A percentile compares a stretch with the other conserved stretches of the same genome.
Conservation (phyloP, 2,113 vertebrate species). For the Cepphus grylle region DNA sequence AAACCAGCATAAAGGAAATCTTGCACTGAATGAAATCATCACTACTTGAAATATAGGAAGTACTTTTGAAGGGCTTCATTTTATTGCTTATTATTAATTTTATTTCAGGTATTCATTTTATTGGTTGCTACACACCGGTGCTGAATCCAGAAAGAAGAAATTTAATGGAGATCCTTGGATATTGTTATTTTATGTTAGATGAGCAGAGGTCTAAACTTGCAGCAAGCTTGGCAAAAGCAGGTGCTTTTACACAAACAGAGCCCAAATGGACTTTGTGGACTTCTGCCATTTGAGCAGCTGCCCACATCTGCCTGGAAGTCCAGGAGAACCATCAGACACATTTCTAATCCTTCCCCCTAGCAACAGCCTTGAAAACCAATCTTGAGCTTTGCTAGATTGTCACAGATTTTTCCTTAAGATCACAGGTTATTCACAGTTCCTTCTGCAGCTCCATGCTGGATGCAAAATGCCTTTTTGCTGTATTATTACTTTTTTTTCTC, state of each 20-base stretch:
- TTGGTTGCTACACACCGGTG: neutral
- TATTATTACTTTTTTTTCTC: slow-evolving; percentile 58
- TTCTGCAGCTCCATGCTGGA: neutral
- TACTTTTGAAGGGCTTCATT: slow-evolving; percentile 3
- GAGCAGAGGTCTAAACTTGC: neutral
- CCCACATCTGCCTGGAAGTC: slow-evolving; percentile 34
- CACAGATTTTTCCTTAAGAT: slow-evolving; percentile 57
- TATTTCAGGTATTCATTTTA: slow-evolving; percentile 16
- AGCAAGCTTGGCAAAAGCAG: neutral
- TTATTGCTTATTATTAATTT: slow-evolving; percentile 16
- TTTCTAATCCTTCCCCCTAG: neutral
- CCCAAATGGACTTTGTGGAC: neutral
- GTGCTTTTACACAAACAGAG: slow-evolving; percentile 3
- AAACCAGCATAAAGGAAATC: neutral
- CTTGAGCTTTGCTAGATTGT: neutral
- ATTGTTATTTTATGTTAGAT: neutral
- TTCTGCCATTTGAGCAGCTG: slow-evolving; percentile 41
- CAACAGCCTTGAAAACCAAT: neutral
- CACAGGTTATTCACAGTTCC: slow-evolving; percentile 7
- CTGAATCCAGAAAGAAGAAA: neutral
- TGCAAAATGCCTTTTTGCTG: slow-evolving; percentile 52
- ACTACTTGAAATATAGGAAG: neutral
- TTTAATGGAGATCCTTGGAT: neutral
- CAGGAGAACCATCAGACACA: neutral
- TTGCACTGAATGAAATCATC: slow-evolving; percentile 1